Percentiles rank a stretch among this genome's conserved stretches.
These are phyloP conservation scores for Phyto melanocephala DNA, from an alignment of 2,888 invertebrate genomes.

Conservation along the genomic window DNA sequence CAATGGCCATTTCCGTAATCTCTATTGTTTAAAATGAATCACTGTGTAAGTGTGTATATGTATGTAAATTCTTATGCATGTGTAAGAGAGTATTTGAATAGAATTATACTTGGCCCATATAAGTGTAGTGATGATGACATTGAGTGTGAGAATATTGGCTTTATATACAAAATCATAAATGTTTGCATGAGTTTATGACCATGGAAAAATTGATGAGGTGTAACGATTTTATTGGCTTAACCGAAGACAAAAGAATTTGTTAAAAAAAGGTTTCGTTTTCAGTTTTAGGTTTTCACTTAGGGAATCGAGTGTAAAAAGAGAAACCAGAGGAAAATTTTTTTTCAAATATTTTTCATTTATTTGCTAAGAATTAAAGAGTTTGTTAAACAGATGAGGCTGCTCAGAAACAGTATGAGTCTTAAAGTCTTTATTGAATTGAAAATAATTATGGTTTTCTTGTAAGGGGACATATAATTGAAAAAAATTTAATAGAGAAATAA, in stretches of 20 bases:
- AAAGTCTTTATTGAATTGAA: too few species aligned
- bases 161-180: conserved; percentile 42
- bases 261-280: not conserved
- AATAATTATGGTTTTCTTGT: too few species aligned
- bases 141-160: conserved; percentile 31
- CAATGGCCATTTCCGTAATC: conserved; percentile 43
- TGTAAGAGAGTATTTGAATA: not conserved
- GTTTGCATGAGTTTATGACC: conserved; percentile 25
- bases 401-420: too few species aligned
- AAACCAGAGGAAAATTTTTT: too few species aligned
- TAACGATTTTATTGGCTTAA: conserved; percentile 39
- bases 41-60: not conserved
- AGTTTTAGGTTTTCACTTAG: not conserved
- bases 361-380: too few species aligned
- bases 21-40: not conserved
- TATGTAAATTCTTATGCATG: too few species aligned
- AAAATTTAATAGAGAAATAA: too few species aligned
- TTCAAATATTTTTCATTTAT: too few species aligned
- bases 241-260: not conserved
- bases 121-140: not conserved
- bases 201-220: conserved; percentile 41
- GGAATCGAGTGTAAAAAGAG: too few species aligned
- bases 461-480: too few species aligned
- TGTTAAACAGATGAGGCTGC: too few species aligned
- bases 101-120: not conserved